A percentile compares a stretch with the other conserved stretches of the same genome.
Conservation (phyloP, 2,113 vertebrate genomes). For the Hepsetus odoe region DNA sequence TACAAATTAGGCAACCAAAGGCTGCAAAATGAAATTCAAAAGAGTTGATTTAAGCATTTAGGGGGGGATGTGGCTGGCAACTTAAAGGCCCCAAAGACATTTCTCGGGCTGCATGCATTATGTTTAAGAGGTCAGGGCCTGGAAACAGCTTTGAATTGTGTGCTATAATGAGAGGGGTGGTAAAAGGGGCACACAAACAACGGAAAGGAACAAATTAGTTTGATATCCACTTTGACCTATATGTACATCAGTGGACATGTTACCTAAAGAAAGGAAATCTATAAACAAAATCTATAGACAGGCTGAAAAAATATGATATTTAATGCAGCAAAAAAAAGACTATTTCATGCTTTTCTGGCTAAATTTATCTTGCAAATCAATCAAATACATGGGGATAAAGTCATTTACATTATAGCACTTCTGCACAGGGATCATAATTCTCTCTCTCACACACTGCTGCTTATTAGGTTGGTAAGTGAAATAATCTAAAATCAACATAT, state of each 20-base stretch:
- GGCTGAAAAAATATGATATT: neutral
- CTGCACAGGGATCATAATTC: too few species aligned
- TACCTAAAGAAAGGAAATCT: conserved; percentile 33
- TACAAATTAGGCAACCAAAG: conserved; percentile 81
- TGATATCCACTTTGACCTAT: conserved; percentile 48
- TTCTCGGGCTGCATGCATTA: conserved; percentile 72
- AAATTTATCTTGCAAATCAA: too few species aligned
- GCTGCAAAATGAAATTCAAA: conserved; percentile 78
- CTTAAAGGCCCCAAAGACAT: conserved; percentile 76
- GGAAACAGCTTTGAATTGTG: conserved; percentile 63
- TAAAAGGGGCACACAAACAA: conserved; percentile 52
- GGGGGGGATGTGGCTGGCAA: conserved; percentile 69
- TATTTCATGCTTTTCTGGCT: too few species aligned
- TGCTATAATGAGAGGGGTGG: conserved; percentile 57
- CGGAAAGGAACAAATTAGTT: conserved; percentile 39
- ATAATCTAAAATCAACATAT: too few species aligned
- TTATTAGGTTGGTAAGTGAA: too few species aligned
- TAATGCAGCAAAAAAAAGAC: too few species aligned
- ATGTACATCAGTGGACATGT: neutral
- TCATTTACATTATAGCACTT: too few species aligned
- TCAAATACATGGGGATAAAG: too few species aligned
- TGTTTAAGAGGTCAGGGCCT: conserved; percentile 67
- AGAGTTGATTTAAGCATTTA: conserved; percentile 83
- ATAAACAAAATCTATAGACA: neutral
- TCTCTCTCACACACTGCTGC: too few species aligned